These are phyloP conservation scores for Acrobasis suavella DNA, from an alignment of 2,888 invertebrate genomes.

Conservation along the genomic window DNA sequence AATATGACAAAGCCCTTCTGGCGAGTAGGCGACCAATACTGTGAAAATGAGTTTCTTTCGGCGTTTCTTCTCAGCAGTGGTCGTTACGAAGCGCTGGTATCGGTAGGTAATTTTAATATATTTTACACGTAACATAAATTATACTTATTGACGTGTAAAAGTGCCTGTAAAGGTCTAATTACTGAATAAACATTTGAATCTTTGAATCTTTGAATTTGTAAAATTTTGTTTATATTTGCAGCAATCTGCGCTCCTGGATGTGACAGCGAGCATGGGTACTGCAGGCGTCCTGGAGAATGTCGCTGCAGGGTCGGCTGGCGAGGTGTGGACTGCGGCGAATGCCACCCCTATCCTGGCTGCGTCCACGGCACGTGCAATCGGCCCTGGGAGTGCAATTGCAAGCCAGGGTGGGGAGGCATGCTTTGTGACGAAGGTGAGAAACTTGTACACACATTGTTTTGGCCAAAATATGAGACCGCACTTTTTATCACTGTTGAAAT, in stretches of 20 bases:
- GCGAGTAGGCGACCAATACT: no score
- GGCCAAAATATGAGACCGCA: neutral
- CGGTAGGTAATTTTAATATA: no score
- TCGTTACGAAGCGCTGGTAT: no score
- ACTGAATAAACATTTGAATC: no score
- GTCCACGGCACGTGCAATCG: conserved; percentile 90
- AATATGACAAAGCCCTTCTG: no score
- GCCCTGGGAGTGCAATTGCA: conserved; percentile 96
- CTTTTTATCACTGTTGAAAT: neutral
- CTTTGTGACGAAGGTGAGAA: conserved; percentile 94
- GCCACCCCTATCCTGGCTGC: conserved; percentile 94
- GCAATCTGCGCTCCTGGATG: conserved; percentile 93
- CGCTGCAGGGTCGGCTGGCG: conserved; percentile 95
- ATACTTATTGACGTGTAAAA: no score
- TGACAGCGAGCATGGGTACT: conserved; percentile 91
- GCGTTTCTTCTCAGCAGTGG: no score
- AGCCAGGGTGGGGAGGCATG: conserved; percentile 94
- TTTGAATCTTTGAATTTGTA: no score
- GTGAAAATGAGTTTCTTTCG: no score
- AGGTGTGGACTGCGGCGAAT: conserved; percentile 88
- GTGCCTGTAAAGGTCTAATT: no score
- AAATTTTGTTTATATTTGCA: conserved; percentile 55
- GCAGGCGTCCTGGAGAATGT: conserved; percentile 85
- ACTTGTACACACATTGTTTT: no score
- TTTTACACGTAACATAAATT: no score